phyloP scores from a whole-genome alignment of 30 jellyfish, hydroid and myxozoan species.

The Aurelia aurita complex sp. Pacific region DNA sequence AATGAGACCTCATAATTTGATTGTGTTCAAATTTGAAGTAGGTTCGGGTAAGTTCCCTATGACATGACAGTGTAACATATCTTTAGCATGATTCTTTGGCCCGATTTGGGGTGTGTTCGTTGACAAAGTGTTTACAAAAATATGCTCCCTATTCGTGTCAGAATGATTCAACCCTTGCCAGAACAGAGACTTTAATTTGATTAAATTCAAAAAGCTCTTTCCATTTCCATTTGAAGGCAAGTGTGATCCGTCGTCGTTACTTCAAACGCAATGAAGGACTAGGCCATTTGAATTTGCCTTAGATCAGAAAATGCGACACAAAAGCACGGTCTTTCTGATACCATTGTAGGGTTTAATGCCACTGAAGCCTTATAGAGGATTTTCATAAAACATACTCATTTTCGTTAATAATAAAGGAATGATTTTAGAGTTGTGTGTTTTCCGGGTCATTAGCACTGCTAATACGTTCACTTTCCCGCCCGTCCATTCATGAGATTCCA shows the following conservation, averaged over 20 bases:
- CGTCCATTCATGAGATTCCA: slow-evolving; percentile 49
- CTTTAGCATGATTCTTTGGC: too few species aligned
- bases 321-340: slow-evolving; percentile 47
- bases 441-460: slow-evolving; percentile 61
- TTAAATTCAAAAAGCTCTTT: too few species aligned
- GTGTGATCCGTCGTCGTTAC: not conserved
- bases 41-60: too few species aligned
- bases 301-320: slow-evolving; percentile 66
- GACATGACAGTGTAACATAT: too few species aligned
- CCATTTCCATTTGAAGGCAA: not conserved
- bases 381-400: slow-evolving; percentile 40
- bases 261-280: slow-evolving; percentile 14
- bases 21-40: too few species aligned
- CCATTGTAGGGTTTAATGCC: slow-evolving; percentile 39
- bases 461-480: slow-evolving; percentile 66
- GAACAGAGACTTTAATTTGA: too few species aligned
- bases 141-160: too few species aligned
- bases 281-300: slow-evolving; percentile 1
- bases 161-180: too few species aligned
- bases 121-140: too few species aligned
- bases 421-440: slow-evolving; percentile 49
- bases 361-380: slow-evolving; percentile 30
- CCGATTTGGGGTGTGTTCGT: too few species aligned
- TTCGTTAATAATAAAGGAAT: slow-evolving; percentile 41
- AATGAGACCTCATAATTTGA: too few species aligned